A percentile compares a stretch with the other conserved stretches of the same genome.
Conservation (phyloP, 2,797 vertebrate genomes). For the Aratinga solstitialis region DNA sequence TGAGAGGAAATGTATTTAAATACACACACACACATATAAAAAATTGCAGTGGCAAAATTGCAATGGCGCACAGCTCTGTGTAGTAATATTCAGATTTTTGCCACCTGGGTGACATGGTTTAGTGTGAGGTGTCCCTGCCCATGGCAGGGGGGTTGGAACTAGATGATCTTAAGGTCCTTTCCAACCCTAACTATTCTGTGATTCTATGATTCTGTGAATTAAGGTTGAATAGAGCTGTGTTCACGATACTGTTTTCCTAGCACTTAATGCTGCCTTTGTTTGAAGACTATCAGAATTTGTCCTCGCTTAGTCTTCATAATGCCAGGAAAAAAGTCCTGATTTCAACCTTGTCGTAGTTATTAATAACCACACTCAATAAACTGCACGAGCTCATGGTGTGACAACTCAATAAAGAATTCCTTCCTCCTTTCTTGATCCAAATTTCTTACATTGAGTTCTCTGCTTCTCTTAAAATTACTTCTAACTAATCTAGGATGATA, state of each 20-base stretch:
- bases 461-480: conserved; percentile 56
- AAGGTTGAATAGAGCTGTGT: neutral
- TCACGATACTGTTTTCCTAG: neutral
- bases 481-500: conserved; percentile 41
- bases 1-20: neutral
- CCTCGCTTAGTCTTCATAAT: neutral
- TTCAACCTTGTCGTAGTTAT: neutral
- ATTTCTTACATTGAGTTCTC: conserved; percentile 46
- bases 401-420: neutral
- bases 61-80: neutral
- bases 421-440: neutral
- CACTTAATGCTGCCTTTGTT: neutral
- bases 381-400: neutral
- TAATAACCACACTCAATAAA: neutral
- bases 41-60: neutral
- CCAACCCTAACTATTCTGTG: neutral
- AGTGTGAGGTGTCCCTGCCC: neutral
- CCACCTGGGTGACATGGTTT: neutral
- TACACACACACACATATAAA: too few relatives aligned
- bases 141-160: neutral
- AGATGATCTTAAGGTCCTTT: neutral
- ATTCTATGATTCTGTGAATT: neutral
- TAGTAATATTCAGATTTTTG: neutral
- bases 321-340: neutral
- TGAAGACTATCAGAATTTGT: neutral